phyloP scores from a whole-genome alignment of 2,888 invertebrate species.

The Lamproptera curius region DNA sequence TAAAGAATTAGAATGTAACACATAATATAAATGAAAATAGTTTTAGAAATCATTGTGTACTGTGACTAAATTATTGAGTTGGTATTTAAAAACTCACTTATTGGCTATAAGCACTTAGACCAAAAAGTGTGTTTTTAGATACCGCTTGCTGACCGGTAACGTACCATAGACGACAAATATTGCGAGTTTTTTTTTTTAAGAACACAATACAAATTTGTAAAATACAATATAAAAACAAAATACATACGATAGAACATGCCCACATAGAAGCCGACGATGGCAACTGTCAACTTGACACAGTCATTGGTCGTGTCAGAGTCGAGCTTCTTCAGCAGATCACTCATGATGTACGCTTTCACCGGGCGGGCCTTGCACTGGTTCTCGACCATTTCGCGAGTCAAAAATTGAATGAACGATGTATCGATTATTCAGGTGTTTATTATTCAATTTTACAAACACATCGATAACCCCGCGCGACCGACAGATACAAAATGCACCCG shows the following conservation, averaged over 20 bases:
- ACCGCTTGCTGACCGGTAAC: too few species aligned
- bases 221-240: conserved; percentile 26
- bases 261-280: conserved; percentile 59
- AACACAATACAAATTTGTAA: conserved; percentile 13
- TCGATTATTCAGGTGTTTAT: conserved; percentile 18
- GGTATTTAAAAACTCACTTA: neutral
- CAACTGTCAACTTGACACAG: conserved; percentile 54
- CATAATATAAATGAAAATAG: neutral
- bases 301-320: conserved; percentile 59
- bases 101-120: neutral
- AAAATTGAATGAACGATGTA: neutral
- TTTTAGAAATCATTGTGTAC: neutral
- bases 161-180: conserved; percentile 6
- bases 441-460: conserved; percentile 44
- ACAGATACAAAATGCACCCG: conserved; percentile 42
- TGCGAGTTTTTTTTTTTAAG: too few species aligned
- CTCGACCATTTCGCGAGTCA: conserved; percentile 52
- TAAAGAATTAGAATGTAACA: too few species aligned
- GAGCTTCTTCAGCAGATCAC: conserved; percentile 65
- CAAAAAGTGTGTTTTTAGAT: too few species aligned
- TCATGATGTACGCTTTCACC: conserved; percentile 69
- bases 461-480: conserved; percentile 61
- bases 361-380: conserved; percentile 59
- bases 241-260: conserved; percentile 66
- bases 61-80: neutral